A percentile compares a stretch with the other conserved stretches of the same genome.
Conservation (phyloP, 1,140 invertebrate genomes). For the Drosophila paulistorum region DNA sequence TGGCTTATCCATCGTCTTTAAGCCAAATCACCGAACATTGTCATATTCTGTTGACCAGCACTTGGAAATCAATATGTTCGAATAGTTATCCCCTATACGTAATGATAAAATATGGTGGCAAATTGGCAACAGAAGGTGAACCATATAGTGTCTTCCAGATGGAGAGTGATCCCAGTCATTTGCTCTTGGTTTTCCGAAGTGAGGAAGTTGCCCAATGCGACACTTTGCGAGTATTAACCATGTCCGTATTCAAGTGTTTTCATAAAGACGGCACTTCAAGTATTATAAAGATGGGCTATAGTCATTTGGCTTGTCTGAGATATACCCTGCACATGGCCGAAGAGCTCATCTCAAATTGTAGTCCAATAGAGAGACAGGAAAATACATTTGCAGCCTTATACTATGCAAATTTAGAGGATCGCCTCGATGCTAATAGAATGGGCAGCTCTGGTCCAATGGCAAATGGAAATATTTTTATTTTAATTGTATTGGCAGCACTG, state of each 20-base stretch:
- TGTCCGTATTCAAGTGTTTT: neutral
- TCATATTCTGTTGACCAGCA: neutral
- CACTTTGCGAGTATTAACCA: neutral
- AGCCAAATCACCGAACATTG: constrained; percentile 6
- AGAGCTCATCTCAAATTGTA: constrained; percentile 22
- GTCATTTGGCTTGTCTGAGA: constrained; percentile 6
- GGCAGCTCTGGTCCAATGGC: neutral
- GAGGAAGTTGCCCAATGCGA: neutral
- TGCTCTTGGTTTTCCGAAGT: constrained; percentile 22
- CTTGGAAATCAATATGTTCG: constrained; percentile 22
- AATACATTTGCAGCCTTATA: constrained; percentile 21
- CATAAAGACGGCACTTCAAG: too few relatives aligned
- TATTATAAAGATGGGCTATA: neutral
- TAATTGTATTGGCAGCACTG: neutral
- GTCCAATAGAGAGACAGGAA: neutral
- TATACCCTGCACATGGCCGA: constrained; percentile 17
- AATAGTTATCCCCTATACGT: constrained; percentile 15
- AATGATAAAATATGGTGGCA: constrained; percentile 11
- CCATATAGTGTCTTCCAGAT: constrained; percentile 19
- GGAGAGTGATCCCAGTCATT: neutral
- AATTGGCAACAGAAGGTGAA: neutral
- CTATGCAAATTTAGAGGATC: constrained; percentile 5
- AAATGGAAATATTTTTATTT: neutral
- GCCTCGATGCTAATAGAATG: neutral
- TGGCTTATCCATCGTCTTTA: too few relatives aligned